Percentiles rank a stretch among this genome's conserved stretches.
phyloP scores from a whole-genome alignment of 2,888 invertebrate genomes.

The Eristalinus sepulchralis region DNA sequence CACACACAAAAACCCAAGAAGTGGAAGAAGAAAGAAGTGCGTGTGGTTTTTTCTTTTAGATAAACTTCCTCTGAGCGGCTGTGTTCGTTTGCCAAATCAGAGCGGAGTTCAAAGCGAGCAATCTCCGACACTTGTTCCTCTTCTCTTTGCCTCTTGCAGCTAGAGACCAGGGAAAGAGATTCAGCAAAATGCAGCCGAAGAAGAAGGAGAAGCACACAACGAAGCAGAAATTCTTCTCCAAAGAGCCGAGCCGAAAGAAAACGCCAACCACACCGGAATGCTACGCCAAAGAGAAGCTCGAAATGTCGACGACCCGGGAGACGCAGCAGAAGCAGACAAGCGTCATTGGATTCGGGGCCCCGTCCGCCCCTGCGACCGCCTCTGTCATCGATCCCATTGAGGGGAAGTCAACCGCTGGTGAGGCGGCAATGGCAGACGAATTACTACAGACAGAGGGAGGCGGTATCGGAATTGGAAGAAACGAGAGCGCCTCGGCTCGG shows the following conservation, averaged over 20 bases:
- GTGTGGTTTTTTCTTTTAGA: slow-evolving; percentile 8
- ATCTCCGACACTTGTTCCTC: slow-evolving; percentile 37
- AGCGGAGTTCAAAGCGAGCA: slow-evolving; percentile 27
- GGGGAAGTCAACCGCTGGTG: slow-evolving; percentile 29
- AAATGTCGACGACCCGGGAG: slow-evolving; percentile 61
- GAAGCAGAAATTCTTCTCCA: slow-evolving; percentile 42
- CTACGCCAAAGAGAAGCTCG: slow-evolving; percentile 45
- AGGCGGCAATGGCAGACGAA: slow-evolving; percentile 29
- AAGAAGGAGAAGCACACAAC: slow-evolving; percentile 55
- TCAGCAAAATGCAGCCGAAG: slow-evolving; percentile 53
- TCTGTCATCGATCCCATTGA: not conserved
- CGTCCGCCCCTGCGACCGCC: not conserved
- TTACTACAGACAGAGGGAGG: slow-evolving; percentile 31
- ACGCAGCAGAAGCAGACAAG: slow-evolving; percentile 27
- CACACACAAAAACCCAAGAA: not conserved
- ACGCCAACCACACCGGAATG: slow-evolving; percentile 29
- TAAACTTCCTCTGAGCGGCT: slow-evolving; percentile 22
- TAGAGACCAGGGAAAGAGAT: slow-evolving; percentile 65
- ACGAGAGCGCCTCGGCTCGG: slow-evolving; percentile 27
- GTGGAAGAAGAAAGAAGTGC: not conserved
- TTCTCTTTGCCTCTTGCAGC: slow-evolving; percentile 38
- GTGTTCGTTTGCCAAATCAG: slow-evolving; percentile 36
- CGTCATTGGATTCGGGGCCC: not conserved
- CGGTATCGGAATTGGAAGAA: not conserved
- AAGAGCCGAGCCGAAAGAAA: slow-evolving; percentile 31